Conservation (phyloP, 2,888 invertebrate genomes). For the Philhelius pedissequus region DNA sequence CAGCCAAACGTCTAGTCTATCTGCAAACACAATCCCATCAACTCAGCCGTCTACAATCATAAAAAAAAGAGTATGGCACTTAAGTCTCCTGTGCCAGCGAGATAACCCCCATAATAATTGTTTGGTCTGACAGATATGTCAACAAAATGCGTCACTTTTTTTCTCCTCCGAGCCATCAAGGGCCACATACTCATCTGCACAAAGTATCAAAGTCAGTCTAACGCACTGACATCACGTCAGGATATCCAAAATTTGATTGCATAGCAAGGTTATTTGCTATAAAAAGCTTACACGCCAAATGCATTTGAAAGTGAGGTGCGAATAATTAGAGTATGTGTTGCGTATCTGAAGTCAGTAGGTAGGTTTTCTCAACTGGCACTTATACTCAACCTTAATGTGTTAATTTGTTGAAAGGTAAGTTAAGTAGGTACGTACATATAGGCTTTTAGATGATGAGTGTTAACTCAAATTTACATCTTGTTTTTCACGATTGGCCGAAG, state of each 20-base stretch:
- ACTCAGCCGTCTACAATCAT: background rate
- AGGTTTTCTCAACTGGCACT: slow-evolving; percentile 33
- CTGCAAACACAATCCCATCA: background rate
- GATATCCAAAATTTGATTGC: background rate
- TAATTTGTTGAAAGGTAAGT: background rate
- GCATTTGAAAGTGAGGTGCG: slow-evolving; percentile 15
- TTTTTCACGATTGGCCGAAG: background rate
- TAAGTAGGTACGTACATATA: background rate
- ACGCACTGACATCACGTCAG: background rate
- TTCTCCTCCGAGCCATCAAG: background rate
- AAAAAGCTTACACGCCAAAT: background rate
- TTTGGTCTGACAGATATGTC: background rate
- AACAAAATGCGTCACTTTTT: background rate
- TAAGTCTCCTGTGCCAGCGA: background rate
- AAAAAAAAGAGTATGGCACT: background rate
- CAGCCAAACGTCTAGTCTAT: background rate
- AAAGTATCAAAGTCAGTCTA: background rate
- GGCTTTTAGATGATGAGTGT: slow-evolving; percentile 4
- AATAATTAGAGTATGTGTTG: background rate
- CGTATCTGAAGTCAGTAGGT: background rate
- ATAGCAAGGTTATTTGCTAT: slow-evolving; percentile 16
- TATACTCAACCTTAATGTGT: background rate
- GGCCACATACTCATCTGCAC: background rate
- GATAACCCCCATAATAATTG: background rate
- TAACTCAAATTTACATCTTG: slow-evolving; percentile 3